phyloP scores from a whole-genome alignment of 1,140 invertebrate species.

The Tigriopus japonicus region DNA sequence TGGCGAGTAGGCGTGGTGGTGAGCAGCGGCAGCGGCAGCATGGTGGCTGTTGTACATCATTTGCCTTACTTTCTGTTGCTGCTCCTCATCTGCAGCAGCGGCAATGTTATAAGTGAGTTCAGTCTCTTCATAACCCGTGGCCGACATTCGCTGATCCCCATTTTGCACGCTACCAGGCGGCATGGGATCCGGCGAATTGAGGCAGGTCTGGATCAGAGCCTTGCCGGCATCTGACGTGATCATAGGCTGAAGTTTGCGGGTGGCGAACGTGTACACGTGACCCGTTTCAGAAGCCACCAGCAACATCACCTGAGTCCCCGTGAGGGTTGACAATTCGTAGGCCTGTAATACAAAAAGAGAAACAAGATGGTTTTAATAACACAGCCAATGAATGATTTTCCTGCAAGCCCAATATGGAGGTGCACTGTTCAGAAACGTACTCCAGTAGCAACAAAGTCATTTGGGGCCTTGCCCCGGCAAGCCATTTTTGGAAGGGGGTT shows the following conservation, averaged over 20 bases:
- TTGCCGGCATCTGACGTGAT: conserved; percentile 97
- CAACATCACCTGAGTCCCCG: conserved; percentile 96
- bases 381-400: too few relatives aligned
- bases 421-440: too few relatives aligned
- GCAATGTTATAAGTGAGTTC: conserved; percentile 84
- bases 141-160: conserved; percentile 83
- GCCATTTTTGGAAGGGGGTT: too few relatives aligned
- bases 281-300: conserved; percentile 87
- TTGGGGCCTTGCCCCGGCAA: too few relatives aligned
- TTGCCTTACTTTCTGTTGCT: conserved; percentile 87
- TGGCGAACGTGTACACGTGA: conserved; percentile 99
- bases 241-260: conserved; percentile 96
- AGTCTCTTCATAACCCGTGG: conserved; percentile 93
- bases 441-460: too few relatives aligned
- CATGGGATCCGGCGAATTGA: conserved; percentile 90
- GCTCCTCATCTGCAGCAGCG: conserved; percentile 37
- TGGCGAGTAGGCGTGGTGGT: conserved; percentile 15
- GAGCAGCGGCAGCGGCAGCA: conserved; percentile 2
- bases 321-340: conserved; percentile 94
- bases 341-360: conserved; percentile 44
- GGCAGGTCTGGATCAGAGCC: conserved; percentile 91
- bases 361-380: too few relatives aligned
- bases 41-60: conserved; percentile 40
- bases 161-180: conserved; percentile 27
- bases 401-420: too few relatives aligned